Evolutionary conservation across 2,113 vertebrate genomes (phyloP).

Genomic region (Tetrax tetrax): DNA sequence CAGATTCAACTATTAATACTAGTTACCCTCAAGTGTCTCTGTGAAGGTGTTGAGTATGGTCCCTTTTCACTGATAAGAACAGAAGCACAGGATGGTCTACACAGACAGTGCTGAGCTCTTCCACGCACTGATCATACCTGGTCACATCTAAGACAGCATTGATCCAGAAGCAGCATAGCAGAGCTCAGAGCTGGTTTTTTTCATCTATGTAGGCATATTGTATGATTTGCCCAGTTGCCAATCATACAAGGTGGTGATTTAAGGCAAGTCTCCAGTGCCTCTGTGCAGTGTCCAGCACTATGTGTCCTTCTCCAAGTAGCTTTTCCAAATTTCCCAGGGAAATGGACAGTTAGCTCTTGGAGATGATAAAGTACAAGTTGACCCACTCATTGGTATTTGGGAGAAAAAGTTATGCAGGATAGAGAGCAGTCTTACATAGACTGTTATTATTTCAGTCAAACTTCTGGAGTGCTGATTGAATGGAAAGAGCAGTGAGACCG

Average conservation of each 20-base stretch:
- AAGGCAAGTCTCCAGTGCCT: neutral
- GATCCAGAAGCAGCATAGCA: neutral
- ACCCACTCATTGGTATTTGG: neutral
- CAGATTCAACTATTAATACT: neutral
- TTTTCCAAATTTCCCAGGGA: neutral
- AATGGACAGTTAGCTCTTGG: neutral
- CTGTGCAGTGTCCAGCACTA: neutral
- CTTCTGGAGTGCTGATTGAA: neutral
- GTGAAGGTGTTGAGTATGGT: neutral
- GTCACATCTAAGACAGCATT: fast-evolving
- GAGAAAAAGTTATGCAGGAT: neutral
- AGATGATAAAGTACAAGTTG: neutral
- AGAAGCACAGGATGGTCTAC: neutral
- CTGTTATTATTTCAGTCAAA: neutral
- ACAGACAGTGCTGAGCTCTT: neutral
- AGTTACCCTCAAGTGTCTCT: neutral
- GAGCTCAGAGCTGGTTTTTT: neutral
- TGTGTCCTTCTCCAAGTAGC: neutral
- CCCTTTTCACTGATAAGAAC: neutral
- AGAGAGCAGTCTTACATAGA: neutral
- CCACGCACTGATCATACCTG: neutral
- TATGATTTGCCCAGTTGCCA: neutral
- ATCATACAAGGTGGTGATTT: neutral
- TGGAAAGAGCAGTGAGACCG: neutral
- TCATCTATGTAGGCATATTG: fast-evolving